phyloP scores from a whole-genome alignment of 2,113 vertebrate species.

The Neomonachus schauinslandi region DNA sequence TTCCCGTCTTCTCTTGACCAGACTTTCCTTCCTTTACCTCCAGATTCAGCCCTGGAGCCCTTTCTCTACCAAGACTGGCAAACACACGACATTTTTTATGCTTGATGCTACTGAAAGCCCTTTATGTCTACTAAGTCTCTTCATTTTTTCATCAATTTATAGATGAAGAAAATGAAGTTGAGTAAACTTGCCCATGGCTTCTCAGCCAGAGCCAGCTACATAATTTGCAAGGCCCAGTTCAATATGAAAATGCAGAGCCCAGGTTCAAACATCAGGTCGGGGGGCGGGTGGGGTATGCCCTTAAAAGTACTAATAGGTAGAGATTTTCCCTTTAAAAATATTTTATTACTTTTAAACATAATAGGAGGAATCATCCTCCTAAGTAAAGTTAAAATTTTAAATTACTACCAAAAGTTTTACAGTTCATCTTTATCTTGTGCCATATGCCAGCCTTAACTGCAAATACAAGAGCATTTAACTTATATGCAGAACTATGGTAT shows the following conservation, averaged over 20 bases:
- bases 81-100: neutral
- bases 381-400: slow-evolving; percentile 36
- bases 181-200: neutral
- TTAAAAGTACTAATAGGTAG: neutral
- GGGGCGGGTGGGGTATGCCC: neutral
- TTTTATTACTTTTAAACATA: neutral
- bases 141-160: neutral
- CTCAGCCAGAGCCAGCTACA: neutral
- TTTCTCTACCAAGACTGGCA: neutral
- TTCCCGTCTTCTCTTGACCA: neutral
- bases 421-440: neutral
- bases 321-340: neutral
- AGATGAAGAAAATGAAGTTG: neutral
- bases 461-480: neutral
- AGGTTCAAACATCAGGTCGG: neutral
- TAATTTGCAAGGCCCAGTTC: neutral
- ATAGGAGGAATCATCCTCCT: neutral
- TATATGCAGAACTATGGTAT: neutral
- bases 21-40: neutral
- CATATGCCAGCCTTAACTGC: neutral
- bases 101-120: neutral
- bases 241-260: neutral
- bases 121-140: neutral
- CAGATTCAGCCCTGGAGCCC: neutral
- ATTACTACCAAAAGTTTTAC: neutral